Evolutionary conservation across 2,113 vertebrate species (phyloP).

Genomic region (Dolichotis patagonum): DNA sequence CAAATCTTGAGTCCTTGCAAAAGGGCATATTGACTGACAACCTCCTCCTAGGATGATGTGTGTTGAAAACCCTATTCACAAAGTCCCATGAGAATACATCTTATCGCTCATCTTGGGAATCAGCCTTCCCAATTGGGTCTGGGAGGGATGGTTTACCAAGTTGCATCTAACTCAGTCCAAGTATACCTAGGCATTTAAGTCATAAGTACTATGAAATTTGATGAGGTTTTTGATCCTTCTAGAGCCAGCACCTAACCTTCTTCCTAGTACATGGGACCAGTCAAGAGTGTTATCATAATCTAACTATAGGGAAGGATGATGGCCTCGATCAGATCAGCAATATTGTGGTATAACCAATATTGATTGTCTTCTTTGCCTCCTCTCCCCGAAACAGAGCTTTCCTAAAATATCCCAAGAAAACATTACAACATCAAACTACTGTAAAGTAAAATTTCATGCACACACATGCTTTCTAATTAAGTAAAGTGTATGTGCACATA

Average conservation of each 20-base stretch:
- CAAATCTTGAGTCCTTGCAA: neutral
- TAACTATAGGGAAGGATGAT: neutral
- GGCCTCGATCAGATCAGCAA: neutral
- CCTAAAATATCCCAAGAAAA: constrained; percentile 20
- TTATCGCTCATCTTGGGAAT: constrained; percentile 12
- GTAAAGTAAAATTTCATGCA: constrained; percentile 18
- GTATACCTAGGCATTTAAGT: neutral
- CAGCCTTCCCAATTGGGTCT: neutral
- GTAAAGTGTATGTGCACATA: neutral
- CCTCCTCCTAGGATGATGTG: neutral
- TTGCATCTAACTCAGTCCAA: neutral
- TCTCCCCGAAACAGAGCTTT: neutral
- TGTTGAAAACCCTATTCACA: constrained; percentile 5
- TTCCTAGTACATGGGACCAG: neutral
- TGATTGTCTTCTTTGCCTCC: neutral
- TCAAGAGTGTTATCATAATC: neutral
- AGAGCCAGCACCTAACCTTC: neutral
- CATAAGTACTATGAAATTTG: neutral
- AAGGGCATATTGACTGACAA: neutral
- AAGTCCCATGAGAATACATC: neutral
- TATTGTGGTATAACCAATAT: neutral
- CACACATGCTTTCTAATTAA: neutral
- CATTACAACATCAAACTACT: constrained; percentile 11
- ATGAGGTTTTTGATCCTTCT: neutral
- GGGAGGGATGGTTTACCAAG: neutral